phyloP scores from a whole-genome alignment of 2,113 vertebrate species.

The Taxidea taxus region DNA sequence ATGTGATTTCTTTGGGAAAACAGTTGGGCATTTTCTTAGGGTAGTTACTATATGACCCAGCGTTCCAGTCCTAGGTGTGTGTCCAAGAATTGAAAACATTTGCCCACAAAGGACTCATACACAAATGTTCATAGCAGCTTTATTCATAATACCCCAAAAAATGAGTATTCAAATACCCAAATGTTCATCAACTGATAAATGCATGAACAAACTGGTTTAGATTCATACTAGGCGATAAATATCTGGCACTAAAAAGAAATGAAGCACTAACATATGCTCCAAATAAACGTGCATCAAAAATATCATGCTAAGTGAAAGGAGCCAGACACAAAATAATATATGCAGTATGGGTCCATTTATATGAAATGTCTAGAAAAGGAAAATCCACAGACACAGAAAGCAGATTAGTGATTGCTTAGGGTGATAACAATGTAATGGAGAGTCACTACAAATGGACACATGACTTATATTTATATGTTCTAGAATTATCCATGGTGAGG shows the following conservation, averaged over 20 bases:
- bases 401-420: no score
- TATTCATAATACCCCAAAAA: not conserved
- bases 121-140: not conserved
- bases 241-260: not conserved
- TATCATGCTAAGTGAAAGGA: not conserved
- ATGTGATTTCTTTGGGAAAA: not conserved
- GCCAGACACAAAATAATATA: not conserved
- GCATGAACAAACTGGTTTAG: not conserved
- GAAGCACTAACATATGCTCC: not conserved
- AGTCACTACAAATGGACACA: not conserved
- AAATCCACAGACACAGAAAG: not conserved
- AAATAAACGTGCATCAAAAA: not conserved
- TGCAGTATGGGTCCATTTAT: not conserved
- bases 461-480: not conserved
- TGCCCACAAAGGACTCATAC: not conserved
- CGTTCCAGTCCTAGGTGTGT: accelerated
- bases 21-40: not conserved
- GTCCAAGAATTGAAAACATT: not conserved
- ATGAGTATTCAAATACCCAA: not conserved
- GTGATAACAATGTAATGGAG: not conserved
- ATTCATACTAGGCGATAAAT: not conserved
- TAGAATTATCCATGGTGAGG: not conserved
- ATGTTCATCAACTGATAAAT: not conserved
- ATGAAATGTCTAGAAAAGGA: no score
- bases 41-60: not conserved